These are phyloP conservation scores for Paratilapia polleni DNA, from an alignment of 2,113 vertebrate species.

Conservation along the genomic window DNA sequence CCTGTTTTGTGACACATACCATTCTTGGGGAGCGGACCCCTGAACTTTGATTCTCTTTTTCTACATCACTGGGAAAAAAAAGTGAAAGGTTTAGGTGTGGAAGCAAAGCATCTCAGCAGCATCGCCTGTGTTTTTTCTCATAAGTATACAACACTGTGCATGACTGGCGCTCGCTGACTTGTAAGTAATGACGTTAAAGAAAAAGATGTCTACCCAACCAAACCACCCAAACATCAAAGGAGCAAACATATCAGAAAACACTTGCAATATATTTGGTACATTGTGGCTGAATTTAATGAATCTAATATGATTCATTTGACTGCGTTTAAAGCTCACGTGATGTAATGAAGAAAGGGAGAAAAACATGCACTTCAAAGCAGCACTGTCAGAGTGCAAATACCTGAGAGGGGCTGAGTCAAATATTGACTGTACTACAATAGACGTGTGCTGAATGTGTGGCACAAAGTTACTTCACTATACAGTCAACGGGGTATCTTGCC, in stretches of 20 bases:
- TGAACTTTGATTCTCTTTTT: constrained; percentile 57
- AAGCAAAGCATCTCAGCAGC: background rate
- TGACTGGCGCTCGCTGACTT: constrained; percentile 21
- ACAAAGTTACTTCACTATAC: background rate
- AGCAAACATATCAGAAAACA: background rate
- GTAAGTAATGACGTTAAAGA: constrained; percentile 18
- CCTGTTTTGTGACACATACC: constrained; percentile 45
- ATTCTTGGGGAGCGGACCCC: constrained; percentile 59
- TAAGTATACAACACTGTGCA: background rate
- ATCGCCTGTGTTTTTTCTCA: background rate
- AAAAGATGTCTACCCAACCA: background rate
- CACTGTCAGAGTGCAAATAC: background rate
- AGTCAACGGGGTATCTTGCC: background rate
- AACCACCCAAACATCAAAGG: background rate
- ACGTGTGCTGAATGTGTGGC: background rate
- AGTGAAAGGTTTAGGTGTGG: background rate
- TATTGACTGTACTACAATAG: constrained; percentile 37
- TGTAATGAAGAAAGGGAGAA: background rate
- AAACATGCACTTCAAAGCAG: background rate
- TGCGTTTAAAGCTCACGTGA: constrained; percentile 5
- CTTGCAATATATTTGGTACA: background rate
- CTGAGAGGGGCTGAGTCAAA: constrained; percentile 36
- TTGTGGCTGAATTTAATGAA: background rate
- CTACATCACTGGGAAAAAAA: constrained; percentile 37
- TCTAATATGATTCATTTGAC: background rate